phyloP scores from a whole-genome alignment of 2,888 invertebrate species.

The Pandemis heparana region DNA sequence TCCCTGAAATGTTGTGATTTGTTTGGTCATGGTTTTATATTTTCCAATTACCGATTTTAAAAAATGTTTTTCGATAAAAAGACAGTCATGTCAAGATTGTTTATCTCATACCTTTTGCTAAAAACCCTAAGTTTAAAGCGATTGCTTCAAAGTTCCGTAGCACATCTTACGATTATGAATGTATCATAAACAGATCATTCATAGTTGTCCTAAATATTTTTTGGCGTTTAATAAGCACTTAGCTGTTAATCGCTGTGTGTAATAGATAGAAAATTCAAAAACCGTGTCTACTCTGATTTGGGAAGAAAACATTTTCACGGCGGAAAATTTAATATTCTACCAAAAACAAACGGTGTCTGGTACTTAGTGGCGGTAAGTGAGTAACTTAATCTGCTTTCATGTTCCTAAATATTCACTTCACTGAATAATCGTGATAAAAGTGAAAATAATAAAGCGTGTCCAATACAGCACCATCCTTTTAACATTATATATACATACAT shows the following conservation, averaged over 20 bases:
- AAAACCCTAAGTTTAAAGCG: too few species aligned
- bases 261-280: neutral
- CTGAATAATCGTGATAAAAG: neutral
- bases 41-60: too few species aligned
- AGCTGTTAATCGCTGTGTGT: too few species aligned
- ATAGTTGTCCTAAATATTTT: neutral
- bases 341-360: neutral
- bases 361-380: slow-evolving; percentile 9
- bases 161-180: too few species aligned
- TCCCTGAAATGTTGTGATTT: too few species aligned
- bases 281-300: slow-evolving; percentile 2
- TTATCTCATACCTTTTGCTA: too few species aligned
- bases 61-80: too few species aligned
- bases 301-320: neutral
- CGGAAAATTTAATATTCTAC: neutral
- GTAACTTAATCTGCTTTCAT: slow-evolving; percentile 11
- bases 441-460: neutral
- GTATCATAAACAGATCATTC: neutral
- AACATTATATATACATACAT: too few species aligned
- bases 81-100: too few species aligned
- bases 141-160: too few species aligned
- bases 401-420: slow-evolving; percentile 6
- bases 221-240: slow-evolving; percentile 12
- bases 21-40: too few species aligned
- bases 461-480: too few species aligned